Conservation (phyloP, 2,888 invertebrate genomes). For the Camptogramma bilineatum region DNA sequence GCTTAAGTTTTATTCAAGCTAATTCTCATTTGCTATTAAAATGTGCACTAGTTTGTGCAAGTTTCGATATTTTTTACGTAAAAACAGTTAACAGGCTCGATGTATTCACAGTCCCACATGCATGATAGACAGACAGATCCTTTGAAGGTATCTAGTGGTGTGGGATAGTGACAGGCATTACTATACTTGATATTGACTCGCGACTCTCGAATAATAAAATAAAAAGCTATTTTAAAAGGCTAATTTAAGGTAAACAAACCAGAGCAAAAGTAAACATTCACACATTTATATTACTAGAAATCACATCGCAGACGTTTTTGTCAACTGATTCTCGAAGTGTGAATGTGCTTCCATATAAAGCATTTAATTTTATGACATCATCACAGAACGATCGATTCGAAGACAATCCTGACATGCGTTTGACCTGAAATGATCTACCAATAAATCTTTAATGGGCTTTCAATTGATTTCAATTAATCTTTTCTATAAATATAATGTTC, state of each 20-base stretch:
- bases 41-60: neutral
- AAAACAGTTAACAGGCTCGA: too few species aligned
- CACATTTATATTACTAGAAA: neutral
- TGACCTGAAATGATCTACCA: slow-evolving; percentile 17
- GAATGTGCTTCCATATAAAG: slow-evolving; percentile 14
- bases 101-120: too few species aligned
- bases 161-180: too few species aligned
- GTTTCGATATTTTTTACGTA: too few species aligned
- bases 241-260: neutral
- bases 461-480: slow-evolving; percentile 1
- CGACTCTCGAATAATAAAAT: too few species aligned
- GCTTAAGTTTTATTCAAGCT: neutral
- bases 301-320: neutral
- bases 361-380: slow-evolving; percentile 17
- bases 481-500: neutral
- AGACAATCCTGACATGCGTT: neutral
- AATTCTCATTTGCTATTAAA: neutral
- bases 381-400: neutral
- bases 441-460: slow-evolving; percentile 15
- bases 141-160: too few species aligned
- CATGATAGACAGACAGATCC: too few species aligned
- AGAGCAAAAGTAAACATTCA: neutral
- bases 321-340: slow-evolving; percentile 6
- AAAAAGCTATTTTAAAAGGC: too few species aligned
- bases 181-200: too few species aligned